phyloP scores from a whole-genome alignment of 2,797 vertebrate genomes.

The Dipus sagitta region DNA sequence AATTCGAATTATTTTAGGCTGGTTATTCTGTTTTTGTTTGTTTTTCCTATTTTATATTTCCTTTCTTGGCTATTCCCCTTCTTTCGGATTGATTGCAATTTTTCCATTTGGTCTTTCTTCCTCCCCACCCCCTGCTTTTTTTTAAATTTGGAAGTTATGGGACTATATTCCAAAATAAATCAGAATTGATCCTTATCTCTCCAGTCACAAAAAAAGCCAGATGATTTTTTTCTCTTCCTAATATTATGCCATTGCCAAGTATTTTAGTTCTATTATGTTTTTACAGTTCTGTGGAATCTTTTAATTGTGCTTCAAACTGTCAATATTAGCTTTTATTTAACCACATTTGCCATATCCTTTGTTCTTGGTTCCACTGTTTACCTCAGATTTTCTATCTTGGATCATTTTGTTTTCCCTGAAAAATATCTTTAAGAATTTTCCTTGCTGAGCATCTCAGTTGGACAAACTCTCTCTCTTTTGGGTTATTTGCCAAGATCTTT shows the following conservation, averaged over 20 bases:
- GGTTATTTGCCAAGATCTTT: not conserved
- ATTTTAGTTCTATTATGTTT: not conserved
- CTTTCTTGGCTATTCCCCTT: not conserved
- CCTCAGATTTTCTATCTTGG: not conserved
- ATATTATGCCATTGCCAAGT: not conserved
- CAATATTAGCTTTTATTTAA: not conserved
- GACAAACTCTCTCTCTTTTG: not conserved
- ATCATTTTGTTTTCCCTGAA: conserved; percentile 28
- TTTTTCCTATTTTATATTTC: not conserved
- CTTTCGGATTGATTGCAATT: not conserved
- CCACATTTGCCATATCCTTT: not conserved
- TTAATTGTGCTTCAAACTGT: not conserved
- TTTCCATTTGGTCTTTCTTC: not conserved
- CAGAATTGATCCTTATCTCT: not conserved
- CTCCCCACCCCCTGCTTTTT: too few relatives aligned
- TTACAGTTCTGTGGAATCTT: not conserved
- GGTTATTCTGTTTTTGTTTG: not conserved
- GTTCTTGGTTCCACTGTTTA: not conserved
- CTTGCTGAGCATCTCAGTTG: not conserved
- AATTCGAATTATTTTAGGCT: not conserved
- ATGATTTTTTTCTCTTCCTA: not conserved
- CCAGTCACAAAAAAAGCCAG: not conserved
- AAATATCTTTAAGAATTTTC: conserved; percentile 10
- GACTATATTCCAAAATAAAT: not conserved
- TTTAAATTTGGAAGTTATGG: conserved; percentile 14